Conservation (phyloP, 2,797 vertebrate species). For the Phalloptychus januarius region DNA sequence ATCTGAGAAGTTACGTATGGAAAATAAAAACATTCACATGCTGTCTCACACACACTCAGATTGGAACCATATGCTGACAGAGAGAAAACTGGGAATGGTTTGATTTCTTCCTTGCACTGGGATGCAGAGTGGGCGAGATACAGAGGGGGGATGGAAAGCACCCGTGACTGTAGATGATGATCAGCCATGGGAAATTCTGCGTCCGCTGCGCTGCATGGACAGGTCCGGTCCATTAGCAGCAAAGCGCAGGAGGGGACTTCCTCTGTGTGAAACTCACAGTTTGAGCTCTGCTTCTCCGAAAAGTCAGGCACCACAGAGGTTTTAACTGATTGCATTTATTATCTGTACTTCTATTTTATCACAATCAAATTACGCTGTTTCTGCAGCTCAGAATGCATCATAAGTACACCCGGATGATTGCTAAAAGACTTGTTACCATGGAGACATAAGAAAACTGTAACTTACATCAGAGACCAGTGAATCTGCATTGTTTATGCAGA, state of each 20-base stretch:
- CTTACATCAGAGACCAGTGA: neutral
- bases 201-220: conserved; percentile 43
- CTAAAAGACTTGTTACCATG: neutral
- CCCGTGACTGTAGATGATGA: conserved; percentile 69
- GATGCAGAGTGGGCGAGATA: conserved; percentile 59
- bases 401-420: neutral
- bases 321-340: conserved; percentile 6
- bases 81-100: conserved; percentile 78
- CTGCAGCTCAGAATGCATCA: neutral
- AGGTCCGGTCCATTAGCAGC: conserved; percentile 66
- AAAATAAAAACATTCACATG: conserved; percentile 78
- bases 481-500: neutral
- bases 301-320: conserved; percentile 9
- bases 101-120: conserved; percentile 73
- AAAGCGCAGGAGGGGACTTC: conserved; percentile 41
- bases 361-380: neutral
- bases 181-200: conserved; percentile 75
- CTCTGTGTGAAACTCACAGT: conserved; percentile 50
- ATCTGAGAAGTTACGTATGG: conserved; percentile 73
- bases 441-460: neutral
- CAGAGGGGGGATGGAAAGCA: conserved; percentile 51
- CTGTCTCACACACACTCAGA: conserved; percentile 55
- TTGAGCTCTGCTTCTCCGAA: conserved; percentile 23
- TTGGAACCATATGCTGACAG: conserved; percentile 82
- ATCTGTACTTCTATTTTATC: neutral